Conservation (phyloP, 2,113 vertebrate genomes). For the Sula dactylatra region DNA sequence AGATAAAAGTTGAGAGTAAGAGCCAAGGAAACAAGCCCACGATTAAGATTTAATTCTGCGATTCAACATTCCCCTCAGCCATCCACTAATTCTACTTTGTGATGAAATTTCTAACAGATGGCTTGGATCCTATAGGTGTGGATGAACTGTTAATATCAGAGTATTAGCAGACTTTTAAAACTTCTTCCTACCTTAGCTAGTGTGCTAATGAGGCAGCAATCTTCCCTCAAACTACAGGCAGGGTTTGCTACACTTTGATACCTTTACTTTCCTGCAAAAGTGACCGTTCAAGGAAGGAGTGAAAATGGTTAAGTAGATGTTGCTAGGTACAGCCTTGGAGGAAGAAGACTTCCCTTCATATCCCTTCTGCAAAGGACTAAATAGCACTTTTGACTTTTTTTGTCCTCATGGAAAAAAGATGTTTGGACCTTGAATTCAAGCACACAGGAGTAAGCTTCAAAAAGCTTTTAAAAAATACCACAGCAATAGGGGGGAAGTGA, state of each 20-base stretch:
- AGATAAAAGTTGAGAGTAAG: not conserved
- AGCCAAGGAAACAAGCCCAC: not conserved
- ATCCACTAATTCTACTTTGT: not conserved
- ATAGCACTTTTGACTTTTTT: not conserved
- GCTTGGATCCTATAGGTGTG: not conserved
- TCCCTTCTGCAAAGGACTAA: not conserved
- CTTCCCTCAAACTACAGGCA: not conserved
- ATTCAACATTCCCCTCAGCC: not conserved
- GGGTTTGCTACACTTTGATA: not conserved
- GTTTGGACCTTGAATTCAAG: not conserved
- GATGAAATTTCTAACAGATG: not conserved
- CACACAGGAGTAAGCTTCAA: not conserved
- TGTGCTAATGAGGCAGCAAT: not conserved
- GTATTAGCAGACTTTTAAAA: not conserved
- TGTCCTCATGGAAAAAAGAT: not conserved
- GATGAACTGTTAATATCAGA: not conserved
- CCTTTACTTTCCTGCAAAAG: not conserved
- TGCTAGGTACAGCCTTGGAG: not conserved
- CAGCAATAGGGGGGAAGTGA: not conserved
- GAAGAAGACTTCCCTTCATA: not conserved
- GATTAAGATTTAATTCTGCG: not conserved
- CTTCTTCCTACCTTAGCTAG: not conserved
- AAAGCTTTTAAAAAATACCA: not conserved
- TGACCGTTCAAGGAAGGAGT: not conserved
- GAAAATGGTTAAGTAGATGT: not conserved